Conservation (phyloP, 2,888 invertebrate species). For the Ommatoiulus sabulosus region DNA sequence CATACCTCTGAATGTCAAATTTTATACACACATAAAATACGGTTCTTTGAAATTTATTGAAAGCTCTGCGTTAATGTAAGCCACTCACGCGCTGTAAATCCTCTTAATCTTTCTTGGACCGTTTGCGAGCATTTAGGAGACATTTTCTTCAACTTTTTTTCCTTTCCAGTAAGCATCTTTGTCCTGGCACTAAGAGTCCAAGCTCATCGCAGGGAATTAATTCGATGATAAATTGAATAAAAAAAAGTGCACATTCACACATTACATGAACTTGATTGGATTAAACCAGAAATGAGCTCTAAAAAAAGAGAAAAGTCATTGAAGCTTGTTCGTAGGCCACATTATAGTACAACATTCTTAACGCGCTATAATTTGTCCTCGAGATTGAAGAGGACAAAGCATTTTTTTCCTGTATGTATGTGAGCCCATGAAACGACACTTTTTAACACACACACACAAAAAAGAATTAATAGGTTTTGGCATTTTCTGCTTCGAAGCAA, state of each 20-base stretch:
- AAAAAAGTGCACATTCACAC: constrained; percentile 30
- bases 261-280: constrained; percentile 27
- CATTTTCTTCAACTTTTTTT: background rate
- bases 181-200: constrained; percentile 26
- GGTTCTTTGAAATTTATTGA: background rate
- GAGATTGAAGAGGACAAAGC: constrained; percentile 32
- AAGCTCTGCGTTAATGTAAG: constrained; percentile 9
- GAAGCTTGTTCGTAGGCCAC: background rate
- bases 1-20: background rate
- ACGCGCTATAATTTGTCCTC: background rate
- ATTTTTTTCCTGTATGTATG: background rate
- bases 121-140: background rate
- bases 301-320: constrained; percentile 1
- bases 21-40: background rate
- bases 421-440: constrained; percentile 14
- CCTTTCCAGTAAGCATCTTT: background rate
- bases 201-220: constrained; percentile 16
- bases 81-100: background rate
- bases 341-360: background rate
- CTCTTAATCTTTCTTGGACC: background rate
- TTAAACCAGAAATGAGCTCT: constrained; percentile 33
- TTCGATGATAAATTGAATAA: constrained; percentile 43
- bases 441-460: background rate
- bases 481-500: background rate
- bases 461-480: background rate